Evolutionary conservation across 2,888 invertebrate species (phyloP).

Genomic region (Eristalis intricaria): DNA sequence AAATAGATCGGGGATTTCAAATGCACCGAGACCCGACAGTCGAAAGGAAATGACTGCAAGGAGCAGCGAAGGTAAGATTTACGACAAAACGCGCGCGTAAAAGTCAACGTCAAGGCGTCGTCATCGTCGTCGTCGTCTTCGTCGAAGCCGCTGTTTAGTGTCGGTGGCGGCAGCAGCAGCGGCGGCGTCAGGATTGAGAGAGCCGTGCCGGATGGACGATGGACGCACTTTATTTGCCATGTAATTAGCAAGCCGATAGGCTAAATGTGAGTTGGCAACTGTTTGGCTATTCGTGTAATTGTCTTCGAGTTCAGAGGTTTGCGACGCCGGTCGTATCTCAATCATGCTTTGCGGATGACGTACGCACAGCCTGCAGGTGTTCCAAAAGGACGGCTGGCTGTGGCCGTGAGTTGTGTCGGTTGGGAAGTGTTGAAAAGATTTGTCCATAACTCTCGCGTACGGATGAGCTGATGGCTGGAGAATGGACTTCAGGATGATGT

Average conservation of each 20-base stretch:
- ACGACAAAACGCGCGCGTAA: conserved; percentile 61
- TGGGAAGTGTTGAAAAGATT: conserved; percentile 14
- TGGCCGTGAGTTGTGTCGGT: conserved; percentile 16
- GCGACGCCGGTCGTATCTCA: conserved; percentile 65
- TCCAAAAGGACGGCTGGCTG: conserved; percentile 29
- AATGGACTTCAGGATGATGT: not conserved
- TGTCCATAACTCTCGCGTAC: not conserved
- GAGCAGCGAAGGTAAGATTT: conserved; percentile 54
- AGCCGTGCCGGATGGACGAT: conserved; percentile 7
- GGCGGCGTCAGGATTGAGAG: conserved; percentile 36
- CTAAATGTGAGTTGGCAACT: conserved; percentile 63
- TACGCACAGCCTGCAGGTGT: conserved; percentile 60
- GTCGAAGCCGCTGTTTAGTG: not conserved
- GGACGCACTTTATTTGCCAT: conserved; percentile 66
- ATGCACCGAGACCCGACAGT: not conserved
- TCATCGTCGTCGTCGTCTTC: not conserved
- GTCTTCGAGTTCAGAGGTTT: conserved; percentile 56
- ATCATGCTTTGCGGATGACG: conserved; percentile 59
- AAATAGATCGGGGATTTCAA: conserved; percentile 38
- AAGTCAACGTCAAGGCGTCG: conserved; percentile 55
- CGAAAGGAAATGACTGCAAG: conserved; percentile 10
- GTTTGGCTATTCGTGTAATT: conserved; percentile 56
- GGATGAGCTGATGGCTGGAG: conserved; percentile 2
- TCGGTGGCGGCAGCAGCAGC: not conserved
- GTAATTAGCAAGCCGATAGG: conserved; percentile 68